Conservation (phyloP, 2,113 vertebrate genomes). For the Columba janthina region DNA sequence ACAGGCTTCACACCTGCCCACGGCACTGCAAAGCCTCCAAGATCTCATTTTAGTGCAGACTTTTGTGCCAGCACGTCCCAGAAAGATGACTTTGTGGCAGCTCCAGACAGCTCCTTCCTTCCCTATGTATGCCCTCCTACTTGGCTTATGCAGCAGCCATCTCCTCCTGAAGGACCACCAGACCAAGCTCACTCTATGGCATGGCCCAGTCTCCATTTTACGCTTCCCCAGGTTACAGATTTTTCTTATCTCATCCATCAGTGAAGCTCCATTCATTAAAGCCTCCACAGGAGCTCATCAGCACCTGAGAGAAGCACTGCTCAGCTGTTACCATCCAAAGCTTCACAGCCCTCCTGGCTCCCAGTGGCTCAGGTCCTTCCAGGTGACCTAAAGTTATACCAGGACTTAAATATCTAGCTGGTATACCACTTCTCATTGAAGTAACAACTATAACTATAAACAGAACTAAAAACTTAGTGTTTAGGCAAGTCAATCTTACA, state of each 20-base stretch:
- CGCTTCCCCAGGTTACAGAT: conserved; percentile 23
- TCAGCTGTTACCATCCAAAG: neutral
- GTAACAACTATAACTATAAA: fast-evolving
- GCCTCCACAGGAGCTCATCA: neutral
- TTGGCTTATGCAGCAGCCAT: neutral
- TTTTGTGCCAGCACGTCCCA: neutral
- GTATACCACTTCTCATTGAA: neutral
- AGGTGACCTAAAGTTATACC: neutral
- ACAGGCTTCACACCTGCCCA: neutral
- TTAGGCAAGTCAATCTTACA: neutral
- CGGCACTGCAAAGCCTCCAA: neutral
- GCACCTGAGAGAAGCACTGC: neutral
- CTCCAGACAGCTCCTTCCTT: neutral
- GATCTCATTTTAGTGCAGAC: neutral
- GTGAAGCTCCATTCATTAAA: conserved; percentile 32
- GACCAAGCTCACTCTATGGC: neutral
- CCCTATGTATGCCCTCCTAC: fast-evolving
- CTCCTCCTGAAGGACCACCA: neutral
- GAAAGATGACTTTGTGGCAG: neutral
- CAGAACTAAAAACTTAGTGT: too few species aligned
- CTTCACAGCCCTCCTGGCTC: neutral
- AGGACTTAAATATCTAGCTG: fast-evolving
- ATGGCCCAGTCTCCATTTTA: neutral
- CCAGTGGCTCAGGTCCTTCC: neutral
- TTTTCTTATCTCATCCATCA: conserved; percentile 50